Base-by-base conservation (phyloP, 2,797 vertebrate genomes). In the Danio choprae region DNA sequence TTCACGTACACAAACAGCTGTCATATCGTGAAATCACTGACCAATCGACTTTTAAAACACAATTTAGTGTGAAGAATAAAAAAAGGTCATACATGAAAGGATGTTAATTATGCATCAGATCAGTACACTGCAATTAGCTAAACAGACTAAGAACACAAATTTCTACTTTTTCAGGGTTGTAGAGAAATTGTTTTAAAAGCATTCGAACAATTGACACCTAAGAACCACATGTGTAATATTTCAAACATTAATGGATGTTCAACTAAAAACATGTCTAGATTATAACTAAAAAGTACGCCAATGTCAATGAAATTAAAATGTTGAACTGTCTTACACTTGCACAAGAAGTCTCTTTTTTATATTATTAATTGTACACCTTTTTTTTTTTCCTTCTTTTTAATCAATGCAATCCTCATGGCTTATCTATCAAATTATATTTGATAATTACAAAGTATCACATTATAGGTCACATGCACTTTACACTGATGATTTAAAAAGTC, bases 11-110 rank as follows among this genome's bases (percentile, higher is more conserved):
- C 59, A 85, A 58, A 76, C 62, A 81, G 60, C 77, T 68, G 63
- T 74, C 46, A 65, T 75, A 62, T 56, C 3, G 59, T 92, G 87
- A 91, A 75, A 84, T 84, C 67, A 86, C 81, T 79, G 90, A 89
- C 63, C 83, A 88, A 89, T 90, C 81, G 86, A 75, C 82, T 83
- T 79, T 84, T 74, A 89, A 91, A 87, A 83, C 73, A 87, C 84
- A 87, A 88, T 81, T 86, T 81, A 73, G 75, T 82, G 81, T 80
- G 74, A 85, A 90, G 86, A 71, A 89, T 84, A 88, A 74, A 91
- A 29, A 29, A 84, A 84, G 55, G 71, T 63, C 79, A 82, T 62
- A 83, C 69, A 83, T 67, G 81, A 63, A 67, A 51, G 77, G 58
- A 85, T 83, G 71, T 73, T 80, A 53, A 72, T 73, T 84, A 77